Evolutionary conservation across 2,888 invertebrate species (phyloP), one percentile per base, ranked within the genome.

Genomic region (Dugesia japonica): DNA sequence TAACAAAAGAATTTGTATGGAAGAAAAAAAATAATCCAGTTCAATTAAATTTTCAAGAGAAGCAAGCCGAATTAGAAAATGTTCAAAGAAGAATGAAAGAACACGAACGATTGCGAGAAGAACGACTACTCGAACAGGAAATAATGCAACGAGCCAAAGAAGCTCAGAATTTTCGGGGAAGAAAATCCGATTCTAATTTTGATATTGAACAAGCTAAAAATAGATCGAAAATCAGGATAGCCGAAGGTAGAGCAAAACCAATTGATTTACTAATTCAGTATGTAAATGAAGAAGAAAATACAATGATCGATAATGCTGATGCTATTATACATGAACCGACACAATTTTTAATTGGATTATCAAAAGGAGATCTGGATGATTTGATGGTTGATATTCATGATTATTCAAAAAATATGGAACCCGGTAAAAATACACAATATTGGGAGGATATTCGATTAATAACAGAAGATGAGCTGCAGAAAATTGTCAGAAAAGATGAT

Each of bases 191-290:
- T 56, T 56, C 56, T 7, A 56, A 56, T 56, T 56, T 56, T n/a
- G 56, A 56, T 56, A 56, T 56, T 4, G 56, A 95, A 81, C 98
- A 99, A 86, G 95, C 97, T 0, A 88, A 92, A 42, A 86, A 94
- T 77, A 87, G 97, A 81, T 94, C 94, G 74, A 89, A 91, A 82
- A 95, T 98, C 80, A 89, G 98, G 79, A 97, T 99, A 78, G 91
- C 94, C 79, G 95, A 97, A 84, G 93, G 93, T 1, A 87, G 97
- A 81, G 95, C 97, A 0, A 98, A 98, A 83, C 95, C 98, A 0
- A 98, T 99, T 80, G 98, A 99, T 87, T 87, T 97, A 79, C 86
- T 98, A 76, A 95, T 95, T 0, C 92, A 95, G 86, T 98, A 97
- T 82, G 92, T 95, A 77, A 28, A 26, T 23, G 77, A 76, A 26